Base-by-base conservation (phyloP, 1,140 invertebrate species). In the Zaprionus inermis region DNA sequence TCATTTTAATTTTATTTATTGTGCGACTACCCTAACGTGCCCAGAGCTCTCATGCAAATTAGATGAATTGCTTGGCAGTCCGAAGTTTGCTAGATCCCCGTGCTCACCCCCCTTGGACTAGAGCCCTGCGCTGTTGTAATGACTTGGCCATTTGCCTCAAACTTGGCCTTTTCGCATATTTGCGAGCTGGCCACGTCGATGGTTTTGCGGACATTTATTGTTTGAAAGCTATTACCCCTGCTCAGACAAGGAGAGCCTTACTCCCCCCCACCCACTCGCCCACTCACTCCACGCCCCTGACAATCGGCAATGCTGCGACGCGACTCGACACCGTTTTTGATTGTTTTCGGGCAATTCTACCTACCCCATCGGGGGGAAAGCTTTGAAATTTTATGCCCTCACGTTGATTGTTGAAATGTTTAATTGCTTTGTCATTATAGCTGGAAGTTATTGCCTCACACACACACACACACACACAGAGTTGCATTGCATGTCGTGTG, bases 1-100 rank as follows among this genome's bases (percentile, higher is more conserved):
- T 92, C 91, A 86, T 91, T 92, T 92, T 92, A 92, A 92, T 92
- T 92, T 92, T 92, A 92, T 92, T 92, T 92, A 91, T 91, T 92
- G 91, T 92, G 85, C 78, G 84, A 85, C 81, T 91, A 82, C 78
- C 76, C 52, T 11, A 46, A 52, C 60, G 41, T 81, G 54, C 55
- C 69, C 70, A 63, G 44, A 72, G 57, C 69, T 61, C 79, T 88
- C 86, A 91, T 91, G 91, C 90, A 91, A 91, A 91, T 91, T 91
- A 91, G 90, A 91, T 91, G 90, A 91, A 91, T 91, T 91, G 90
- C 90, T 91, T 91, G 79, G 82, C 85, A 82, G 84, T 76, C 88
- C 77, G 59, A 81, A 81, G 79, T 81, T 84, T 67, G 76, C 55
- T 78, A 60, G 76, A 77, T 81, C 73, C 68, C 67, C 14, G 36